phyloP scores from a whole-genome alignment of 1,140 invertebrate genomes.

The Ips typographus region DNA sequence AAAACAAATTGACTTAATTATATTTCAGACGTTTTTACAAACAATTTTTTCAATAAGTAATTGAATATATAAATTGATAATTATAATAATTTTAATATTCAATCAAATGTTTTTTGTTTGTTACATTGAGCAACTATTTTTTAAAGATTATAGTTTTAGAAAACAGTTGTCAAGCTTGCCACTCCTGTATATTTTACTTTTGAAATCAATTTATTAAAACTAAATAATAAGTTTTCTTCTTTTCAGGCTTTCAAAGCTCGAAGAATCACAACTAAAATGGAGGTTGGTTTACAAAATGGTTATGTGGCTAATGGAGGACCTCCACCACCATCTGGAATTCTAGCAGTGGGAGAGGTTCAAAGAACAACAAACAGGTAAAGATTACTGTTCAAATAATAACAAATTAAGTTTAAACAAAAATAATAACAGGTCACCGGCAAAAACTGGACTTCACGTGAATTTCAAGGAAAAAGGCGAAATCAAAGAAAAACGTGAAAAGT shows the following conservation, averaged over 20 bases:
- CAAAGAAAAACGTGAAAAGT: slow-evolving; percentile 87
- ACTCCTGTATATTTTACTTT: no score
- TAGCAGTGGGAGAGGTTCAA: slow-evolving; percentile 47
- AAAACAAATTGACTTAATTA: no score
- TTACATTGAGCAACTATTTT: no score
- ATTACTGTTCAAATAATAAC: not conserved
- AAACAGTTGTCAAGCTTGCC: no score
- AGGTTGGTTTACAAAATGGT: slow-evolving; percentile 52
- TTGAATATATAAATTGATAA: no score
- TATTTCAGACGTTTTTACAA: no score
- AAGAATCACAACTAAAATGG: slow-evolving; percentile 44
- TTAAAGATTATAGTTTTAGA: no score
- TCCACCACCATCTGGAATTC: slow-evolving; percentile 48
- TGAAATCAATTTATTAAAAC: no score
- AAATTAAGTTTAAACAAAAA: not conserved
- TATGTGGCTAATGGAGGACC: slow-evolving; percentile 36
- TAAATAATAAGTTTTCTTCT: no score
- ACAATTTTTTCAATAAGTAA: no score
- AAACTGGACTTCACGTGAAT: slow-evolving; percentile 80
- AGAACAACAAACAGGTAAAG: slow-evolving; percentile 40
- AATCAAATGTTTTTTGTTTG: no score
- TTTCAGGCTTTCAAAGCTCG: not conserved
- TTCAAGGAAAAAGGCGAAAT: slow-evolving; percentile 83
- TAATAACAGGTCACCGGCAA: slow-evolving; percentile 64
- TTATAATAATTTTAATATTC: no score